These are phyloP conservation scores for Oryzias javanicus DNA, from an alignment of 2,113 vertebrate species.

Conservation along the genomic window DNA sequence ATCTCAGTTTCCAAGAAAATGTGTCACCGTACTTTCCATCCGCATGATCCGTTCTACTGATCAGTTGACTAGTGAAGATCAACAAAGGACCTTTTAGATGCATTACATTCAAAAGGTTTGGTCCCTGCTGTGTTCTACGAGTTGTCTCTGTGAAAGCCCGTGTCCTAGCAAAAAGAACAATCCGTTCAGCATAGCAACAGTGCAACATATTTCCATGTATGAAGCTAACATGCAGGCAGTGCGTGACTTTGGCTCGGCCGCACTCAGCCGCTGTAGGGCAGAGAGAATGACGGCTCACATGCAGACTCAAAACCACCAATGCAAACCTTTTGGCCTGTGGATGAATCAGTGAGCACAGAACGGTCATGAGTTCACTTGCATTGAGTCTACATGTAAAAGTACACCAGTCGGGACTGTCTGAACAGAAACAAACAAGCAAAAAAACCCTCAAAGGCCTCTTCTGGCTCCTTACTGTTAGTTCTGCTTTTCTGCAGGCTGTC, in stretches of 20 bases:
- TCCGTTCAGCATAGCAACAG: not conserved
- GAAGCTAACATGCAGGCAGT: constrained; percentile 17
- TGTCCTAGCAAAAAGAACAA: not conserved
- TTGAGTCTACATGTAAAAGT: too few species aligned
- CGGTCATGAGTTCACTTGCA: not conserved
- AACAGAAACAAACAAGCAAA: too few species aligned
- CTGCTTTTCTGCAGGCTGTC: too few species aligned
- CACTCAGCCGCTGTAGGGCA: constrained; percentile 10
- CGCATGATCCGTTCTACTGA: not conserved
- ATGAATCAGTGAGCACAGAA: not conserved
- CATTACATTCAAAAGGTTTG: too few species aligned
- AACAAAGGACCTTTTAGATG: too few species aligned
- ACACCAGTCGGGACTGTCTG: too few species aligned
- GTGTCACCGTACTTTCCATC: not conserved
- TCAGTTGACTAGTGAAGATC: not conserved
- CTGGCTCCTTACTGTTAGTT: too few species aligned
- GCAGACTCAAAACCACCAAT: not conserved
- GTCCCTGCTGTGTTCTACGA: too few species aligned
- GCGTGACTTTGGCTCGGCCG: constrained; percentile 4
- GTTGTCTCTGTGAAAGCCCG: not conserved
- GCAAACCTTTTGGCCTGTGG: too few species aligned
- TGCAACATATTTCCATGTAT: constrained; percentile 3
- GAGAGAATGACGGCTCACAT: constrained; percentile 8
- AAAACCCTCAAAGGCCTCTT: too few species aligned
- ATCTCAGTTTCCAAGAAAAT: not conserved